Conservation (phyloP, 2,113 vertebrate species). For the Catagonus wagneri region DNA sequence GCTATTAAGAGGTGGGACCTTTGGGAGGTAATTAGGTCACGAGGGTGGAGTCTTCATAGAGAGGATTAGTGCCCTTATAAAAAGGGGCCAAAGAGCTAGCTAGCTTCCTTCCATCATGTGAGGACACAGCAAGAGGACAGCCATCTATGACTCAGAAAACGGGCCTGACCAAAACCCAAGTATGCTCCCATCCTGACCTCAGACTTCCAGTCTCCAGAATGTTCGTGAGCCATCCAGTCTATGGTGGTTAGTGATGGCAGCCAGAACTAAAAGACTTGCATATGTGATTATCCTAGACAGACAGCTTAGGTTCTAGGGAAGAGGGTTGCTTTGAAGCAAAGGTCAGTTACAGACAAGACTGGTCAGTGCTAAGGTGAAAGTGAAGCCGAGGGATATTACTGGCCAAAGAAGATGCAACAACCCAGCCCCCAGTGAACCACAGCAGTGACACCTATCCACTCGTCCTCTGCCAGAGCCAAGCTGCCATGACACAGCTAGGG, state of each 20-base stretch:
- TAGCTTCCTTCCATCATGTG: not conserved
- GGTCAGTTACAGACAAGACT: not conserved
- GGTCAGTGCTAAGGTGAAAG: not conserved
- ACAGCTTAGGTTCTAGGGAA: not conserved
- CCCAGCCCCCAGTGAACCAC: fast-evolving
- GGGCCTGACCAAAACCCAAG: fast-evolving
- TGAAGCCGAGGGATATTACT: not conserved
- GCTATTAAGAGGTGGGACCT: not conserved
- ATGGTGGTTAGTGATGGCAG: fast-evolving
- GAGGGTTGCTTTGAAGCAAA: not conserved
- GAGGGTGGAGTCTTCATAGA: not conserved
- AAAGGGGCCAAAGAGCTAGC: not conserved
- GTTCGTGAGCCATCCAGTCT: not conserved
- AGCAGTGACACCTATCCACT: not conserved
- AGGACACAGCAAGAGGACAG: not conserved
- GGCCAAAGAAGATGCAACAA: not conserved
- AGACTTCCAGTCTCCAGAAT: not conserved
- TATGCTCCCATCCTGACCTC: not conserved
- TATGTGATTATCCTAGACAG: fast-evolving
- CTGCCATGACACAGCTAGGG: not conserved
- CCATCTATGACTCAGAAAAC: not conserved
- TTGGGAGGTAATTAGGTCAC: not conserved
- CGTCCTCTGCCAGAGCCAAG: not conserved
- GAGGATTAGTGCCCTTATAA: not conserved
- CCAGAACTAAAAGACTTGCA: no score